phyloP scores from a whole-genome alignment of 2,797 vertebrate genomes.

The Aldrovandia affinis region DNA sequence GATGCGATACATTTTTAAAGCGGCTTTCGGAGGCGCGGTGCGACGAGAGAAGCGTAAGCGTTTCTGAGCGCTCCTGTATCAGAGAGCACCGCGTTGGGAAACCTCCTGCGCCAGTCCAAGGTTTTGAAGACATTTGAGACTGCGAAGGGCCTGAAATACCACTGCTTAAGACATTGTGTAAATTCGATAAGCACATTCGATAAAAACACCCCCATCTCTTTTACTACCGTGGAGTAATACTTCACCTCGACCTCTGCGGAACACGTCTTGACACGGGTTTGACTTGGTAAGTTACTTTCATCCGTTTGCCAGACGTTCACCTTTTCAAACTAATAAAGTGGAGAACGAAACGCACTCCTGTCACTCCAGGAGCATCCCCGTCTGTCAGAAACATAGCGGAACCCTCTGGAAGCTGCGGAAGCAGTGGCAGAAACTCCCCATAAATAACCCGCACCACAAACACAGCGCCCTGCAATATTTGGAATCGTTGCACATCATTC shows the following conservation, averaged over 20 bases:
- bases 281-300: conserved; percentile 26
- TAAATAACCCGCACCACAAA: conserved; percentile 61
- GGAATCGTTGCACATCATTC: background rate
- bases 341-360: conserved; percentile 41
- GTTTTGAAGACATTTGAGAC: conserved; percentile 69
- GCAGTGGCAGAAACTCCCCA: conserved; percentile 40
- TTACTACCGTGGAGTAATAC: conserved; percentile 40
- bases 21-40: conserved; percentile 71
- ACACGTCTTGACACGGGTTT: conserved; percentile 22
- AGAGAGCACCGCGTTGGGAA: conserved; percentile 53
- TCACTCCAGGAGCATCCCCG: conserved; percentile 46
- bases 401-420: conserved; percentile 50
- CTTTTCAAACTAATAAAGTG: background rate
- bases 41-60: conserved; percentile 75
- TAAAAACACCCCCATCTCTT: conserved; percentile 45
- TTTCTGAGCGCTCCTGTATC: conserved; percentile 72
- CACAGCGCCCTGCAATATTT: conserved; percentile 26
- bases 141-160: conserved; percentile 76
- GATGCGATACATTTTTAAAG: conserved; percentile 76
- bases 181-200: conserved; percentile 43
- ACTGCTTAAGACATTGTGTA: conserved; percentile 71
- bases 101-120: conserved; percentile 70
- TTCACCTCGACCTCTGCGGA: conserved; percentile 40
- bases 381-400: conserved; percentile 36
- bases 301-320: conserved; percentile 20